These are phyloP conservation scores for Perca schrenkii DNA, from an alignment of 2,113 vertebrate species.

Conservation along the genomic window DNA sequence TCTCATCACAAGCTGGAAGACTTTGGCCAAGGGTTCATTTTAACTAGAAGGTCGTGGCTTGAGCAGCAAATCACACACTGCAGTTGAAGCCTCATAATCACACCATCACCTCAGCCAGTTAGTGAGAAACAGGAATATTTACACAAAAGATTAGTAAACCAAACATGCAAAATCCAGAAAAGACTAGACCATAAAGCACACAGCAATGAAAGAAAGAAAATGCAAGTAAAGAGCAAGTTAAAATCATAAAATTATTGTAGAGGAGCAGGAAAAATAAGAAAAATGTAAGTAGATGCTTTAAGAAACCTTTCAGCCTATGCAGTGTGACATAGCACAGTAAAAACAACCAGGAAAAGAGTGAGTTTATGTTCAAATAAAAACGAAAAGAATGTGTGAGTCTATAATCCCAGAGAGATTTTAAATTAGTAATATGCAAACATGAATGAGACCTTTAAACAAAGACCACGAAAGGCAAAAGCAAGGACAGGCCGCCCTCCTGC, in stretches of 20 bases:
- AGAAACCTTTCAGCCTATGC: neutral
- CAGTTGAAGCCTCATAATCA: slow-evolving; percentile 23
- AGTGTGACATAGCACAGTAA: neutral
- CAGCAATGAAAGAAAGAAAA: slow-evolving; percentile 6
- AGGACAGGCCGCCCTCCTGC: slow-evolving; percentile 3
- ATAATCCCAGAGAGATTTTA: slow-evolving; percentile 1
- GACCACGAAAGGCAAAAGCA: slow-evolving; percentile 41
- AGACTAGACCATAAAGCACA: neutral
- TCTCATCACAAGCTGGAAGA: slow-evolving; percentile 19
- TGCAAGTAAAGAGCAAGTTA: neutral
- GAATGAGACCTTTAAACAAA: slow-evolving; percentile 30
- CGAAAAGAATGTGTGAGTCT: neutral
- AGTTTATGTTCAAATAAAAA: slow-evolving; percentile 21
- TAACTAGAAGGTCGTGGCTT: slow-evolving; percentile 3
- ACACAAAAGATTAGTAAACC: neutral
- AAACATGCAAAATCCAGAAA: slow-evolving; percentile 32
- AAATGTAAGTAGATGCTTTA: neutral
- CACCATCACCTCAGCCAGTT: slow-evolving; percentile 14
- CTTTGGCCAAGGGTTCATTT: slow-evolving; percentile 7
- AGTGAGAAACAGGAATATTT: slow-evolving; percentile 9
- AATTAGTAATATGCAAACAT: slow-evolving; percentile 31
- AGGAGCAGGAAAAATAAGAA: neutral
- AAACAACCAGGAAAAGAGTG: neutral
- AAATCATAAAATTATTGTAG: neutral
- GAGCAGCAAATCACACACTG: slow-evolving; percentile 38